A percentile compares a stretch with the other conserved stretches of the same genome.
phyloP scores from a whole-genome alignment of 2,888 invertebrate genomes.

The Herminia tarsipennalis region DNA sequence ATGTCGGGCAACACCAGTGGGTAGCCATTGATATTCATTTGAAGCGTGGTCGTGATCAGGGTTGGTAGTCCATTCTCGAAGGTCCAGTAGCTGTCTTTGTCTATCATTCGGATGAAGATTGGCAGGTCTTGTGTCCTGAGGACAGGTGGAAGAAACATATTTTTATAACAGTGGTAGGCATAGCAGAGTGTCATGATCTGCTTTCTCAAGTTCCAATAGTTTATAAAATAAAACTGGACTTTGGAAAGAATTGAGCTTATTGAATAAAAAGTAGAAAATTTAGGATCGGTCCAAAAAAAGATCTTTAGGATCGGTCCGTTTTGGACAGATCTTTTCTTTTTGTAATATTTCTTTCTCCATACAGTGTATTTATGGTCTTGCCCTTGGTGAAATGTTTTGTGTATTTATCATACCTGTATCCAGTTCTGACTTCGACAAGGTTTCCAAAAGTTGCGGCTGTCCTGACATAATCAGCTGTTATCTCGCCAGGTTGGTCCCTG shows the following conservation, averaged over 20 bases:
- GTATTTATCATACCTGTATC: slow-evolving; percentile 60
- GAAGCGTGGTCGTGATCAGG: slow-evolving; percentile 89
- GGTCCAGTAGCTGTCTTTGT: slow-evolving; percentile 89
- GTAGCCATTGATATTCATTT: slow-evolving; percentile 87
- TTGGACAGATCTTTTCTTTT: too few relatives aligned
- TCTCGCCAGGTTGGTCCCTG: slow-evolving; percentile 81
- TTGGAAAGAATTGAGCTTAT: too few relatives aligned
- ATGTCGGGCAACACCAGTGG: slow-evolving; percentile 92
- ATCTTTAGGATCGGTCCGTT: not conserved
- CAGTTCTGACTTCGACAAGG: slow-evolving; percentile 82
- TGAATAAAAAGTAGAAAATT: not conserved
- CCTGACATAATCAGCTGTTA: slow-evolving; percentile 84
- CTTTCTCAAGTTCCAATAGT: too few relatives aligned
- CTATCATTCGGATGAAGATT: slow-evolving; percentile 90
- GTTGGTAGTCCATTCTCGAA: slow-evolving; percentile 89
- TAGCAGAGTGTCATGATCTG: too few relatives aligned
- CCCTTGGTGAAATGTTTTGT: too few relatives aligned
- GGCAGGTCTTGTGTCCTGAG: slow-evolving; percentile 88
- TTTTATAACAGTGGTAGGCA: too few relatives aligned
- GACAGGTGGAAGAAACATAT: not conserved
- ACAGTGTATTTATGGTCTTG: too few relatives aligned
- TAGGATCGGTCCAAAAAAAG: not conserved
- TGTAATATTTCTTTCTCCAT: not conserved
- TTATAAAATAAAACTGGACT: too few relatives aligned
- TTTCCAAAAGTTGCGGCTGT: slow-evolving; percentile 86